These are phyloP conservation scores for Troides oblongomaculatus DNA, from an alignment of 2,888 invertebrate genomes.

Conservation along the genomic window DNA sequence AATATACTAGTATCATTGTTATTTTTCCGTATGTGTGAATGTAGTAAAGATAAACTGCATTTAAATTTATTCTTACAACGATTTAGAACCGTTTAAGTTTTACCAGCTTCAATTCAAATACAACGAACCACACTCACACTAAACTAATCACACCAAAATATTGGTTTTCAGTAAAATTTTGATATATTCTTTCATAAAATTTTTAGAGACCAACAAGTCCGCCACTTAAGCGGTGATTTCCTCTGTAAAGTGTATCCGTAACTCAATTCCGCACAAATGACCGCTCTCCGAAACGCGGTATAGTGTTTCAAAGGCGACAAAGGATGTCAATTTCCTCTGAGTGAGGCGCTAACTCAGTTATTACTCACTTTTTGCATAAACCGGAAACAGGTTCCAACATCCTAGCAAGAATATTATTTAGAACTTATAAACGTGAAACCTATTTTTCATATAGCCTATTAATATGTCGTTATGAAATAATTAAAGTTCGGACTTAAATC, in stretches of 20 bases:
- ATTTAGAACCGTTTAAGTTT: too few relatives aligned
- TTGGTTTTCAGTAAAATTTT: background rate
- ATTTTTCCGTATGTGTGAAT: too few relatives aligned
- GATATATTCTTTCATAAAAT: background rate
- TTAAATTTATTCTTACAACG: too few relatives aligned
- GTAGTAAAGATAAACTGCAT: too few relatives aligned
- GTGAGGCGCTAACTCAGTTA: slow-evolving; percentile 71
- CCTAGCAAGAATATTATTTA: background rate
- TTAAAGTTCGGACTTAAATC: too few relatives aligned
- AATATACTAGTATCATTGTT: too few relatives aligned
- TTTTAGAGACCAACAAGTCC: background rate
- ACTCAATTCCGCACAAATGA: slow-evolving; percentile 64
- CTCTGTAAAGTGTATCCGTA: slow-evolving; percentile 40
- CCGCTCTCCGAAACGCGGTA: slow-evolving; percentile 49
- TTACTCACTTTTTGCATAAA: slow-evolving; percentile 7
- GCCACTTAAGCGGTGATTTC: slow-evolving; percentile 22
- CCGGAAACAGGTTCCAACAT: background rate
- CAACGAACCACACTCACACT: too few relatives aligned
- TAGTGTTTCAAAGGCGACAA: slow-evolving; percentile 66
- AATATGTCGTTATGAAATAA: too few relatives aligned
- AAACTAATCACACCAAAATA: background rate
- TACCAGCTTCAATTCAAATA: too few relatives aligned
- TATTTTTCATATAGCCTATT: too few relatives aligned
- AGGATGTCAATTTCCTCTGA: slow-evolving; percentile 60
- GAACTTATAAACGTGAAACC: too few relatives aligned